These are phyloP conservation scores for Perca flavescens DNA, from an alignment of 2,113 vertebrate genomes.

Conservation along the genomic window DNA sequence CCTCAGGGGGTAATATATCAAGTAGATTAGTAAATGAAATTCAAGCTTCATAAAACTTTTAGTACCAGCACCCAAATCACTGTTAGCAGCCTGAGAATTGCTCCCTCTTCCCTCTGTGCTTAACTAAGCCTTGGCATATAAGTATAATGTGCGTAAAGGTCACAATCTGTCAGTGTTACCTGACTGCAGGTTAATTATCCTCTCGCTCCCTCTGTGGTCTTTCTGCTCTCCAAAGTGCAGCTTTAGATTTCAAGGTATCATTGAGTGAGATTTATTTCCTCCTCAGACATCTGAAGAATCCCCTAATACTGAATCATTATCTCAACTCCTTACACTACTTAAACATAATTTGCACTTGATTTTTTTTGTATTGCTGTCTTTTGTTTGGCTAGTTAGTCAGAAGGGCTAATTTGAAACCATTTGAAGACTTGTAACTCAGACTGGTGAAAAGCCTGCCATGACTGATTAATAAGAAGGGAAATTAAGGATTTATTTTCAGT, in stretches of 20 bases:
- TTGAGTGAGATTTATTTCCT: conserved; percentile 28
- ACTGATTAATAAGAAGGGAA: conserved; percentile 6
- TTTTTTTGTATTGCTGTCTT: conserved; percentile 10
- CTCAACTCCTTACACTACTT: conserved; percentile 24
- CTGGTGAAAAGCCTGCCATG: neutral
- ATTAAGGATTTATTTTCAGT: neutral
- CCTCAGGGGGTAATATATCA: conserved; percentile 38
- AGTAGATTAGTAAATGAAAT: conserved; percentile 56
- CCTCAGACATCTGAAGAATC: conserved; percentile 36
- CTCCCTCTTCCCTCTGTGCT: conserved; percentile 36
- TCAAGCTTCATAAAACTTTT: conserved; percentile 52
- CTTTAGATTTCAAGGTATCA: conserved; percentile 23
- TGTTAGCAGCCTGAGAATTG: conserved; percentile 31
- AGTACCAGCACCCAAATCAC: conserved; percentile 35
- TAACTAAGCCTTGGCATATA: conserved; percentile 36
- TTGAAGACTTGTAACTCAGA: conserved; percentile 13
- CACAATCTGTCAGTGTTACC: conserved; percentile 41
- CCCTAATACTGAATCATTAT: conserved; percentile 46
- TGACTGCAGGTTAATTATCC: conserved; percentile 14
- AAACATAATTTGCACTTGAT: conserved; percentile 31
- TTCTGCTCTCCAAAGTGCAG: conserved; percentile 8
- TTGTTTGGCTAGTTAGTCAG: conserved; percentile 4
- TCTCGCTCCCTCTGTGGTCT: neutral
- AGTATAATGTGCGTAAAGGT: conserved; percentile 14
- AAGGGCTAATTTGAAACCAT: conserved; percentile 25